Conservation (phyloP, 2,888 invertebrate species). For the Lasioglossum villosulum region DNA sequence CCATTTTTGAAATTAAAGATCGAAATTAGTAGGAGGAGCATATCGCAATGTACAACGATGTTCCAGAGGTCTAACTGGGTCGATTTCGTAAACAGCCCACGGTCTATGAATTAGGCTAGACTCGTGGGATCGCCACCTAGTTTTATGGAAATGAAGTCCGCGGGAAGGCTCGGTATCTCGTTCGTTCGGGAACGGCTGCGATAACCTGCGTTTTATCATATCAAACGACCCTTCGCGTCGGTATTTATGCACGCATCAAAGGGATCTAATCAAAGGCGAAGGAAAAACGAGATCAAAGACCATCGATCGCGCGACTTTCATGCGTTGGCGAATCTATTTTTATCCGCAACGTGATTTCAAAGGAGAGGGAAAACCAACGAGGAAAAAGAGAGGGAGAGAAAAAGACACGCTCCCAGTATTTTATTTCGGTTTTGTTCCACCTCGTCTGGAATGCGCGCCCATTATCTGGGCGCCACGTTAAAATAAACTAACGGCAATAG, state of each 20-base stretch:
- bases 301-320: conserved; percentile 25
- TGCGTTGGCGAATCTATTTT: conserved; percentile 38
- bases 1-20: background rate
- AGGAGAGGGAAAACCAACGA: background rate
- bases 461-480: background rate
- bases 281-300: conserved; percentile 52
- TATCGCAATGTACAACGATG: background rate
- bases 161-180: conserved; percentile 8
- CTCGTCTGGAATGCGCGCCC: background rate
- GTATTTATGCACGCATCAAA: conserved; percentile 49
- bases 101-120: background rate
- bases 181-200: conserved; percentile 4
- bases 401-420: background rate
- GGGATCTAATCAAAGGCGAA: conserved; percentile 53
- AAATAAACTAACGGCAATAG: background rate
- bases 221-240: conserved; percentile 36
- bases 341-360: conserved; percentile 11
- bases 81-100: background rate
- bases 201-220: conserved; percentile 44
- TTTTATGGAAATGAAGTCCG: conserved; percentile 1
- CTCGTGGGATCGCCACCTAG: background rate
- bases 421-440: conserved; percentile 3
- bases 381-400: background rate
- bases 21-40: background rate
- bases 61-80: background rate